Evolutionary conservation across 2,797 vertebrate genomes (phyloP).

Genomic region (Mallotus villosus): DNA sequence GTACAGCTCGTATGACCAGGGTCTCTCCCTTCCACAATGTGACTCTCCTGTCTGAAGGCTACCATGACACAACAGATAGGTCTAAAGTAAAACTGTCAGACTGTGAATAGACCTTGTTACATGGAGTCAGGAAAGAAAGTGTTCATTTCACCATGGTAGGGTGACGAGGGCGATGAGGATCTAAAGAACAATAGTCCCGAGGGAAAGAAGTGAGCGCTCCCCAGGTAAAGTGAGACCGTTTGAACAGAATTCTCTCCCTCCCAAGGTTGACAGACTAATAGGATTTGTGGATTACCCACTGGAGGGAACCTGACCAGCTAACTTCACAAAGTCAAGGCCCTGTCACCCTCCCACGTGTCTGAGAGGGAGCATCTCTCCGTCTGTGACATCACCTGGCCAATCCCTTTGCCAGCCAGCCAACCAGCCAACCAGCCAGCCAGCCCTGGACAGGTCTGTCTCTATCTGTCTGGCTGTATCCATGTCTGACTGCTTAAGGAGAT

Average conservation of each 20-base stretch:
- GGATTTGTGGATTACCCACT: conserved; percentile 63
- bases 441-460: too few relatives aligned
- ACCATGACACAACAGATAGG: too few relatives aligned
- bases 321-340: conserved; percentile 36
- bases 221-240: conserved; percentile 15
- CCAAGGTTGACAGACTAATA: conserved; percentile 60
- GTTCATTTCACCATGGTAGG: too few relatives aligned
- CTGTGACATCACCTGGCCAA: background rate
- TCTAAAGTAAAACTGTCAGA: too few relatives aligned
- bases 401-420: background rate
- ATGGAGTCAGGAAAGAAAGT: too few relatives aligned
- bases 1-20: too few relatives aligned
- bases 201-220: background rate
- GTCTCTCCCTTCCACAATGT: too few relatives aligned
- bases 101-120: too few relatives aligned
- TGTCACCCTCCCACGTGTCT: conserved; percentile 47
- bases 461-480: background rate
- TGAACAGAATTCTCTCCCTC: conserved; percentile 12
- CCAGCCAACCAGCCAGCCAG: background rate
- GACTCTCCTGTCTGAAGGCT: too few relatives aligned
- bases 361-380: conserved; percentile 15
- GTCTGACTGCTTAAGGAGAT: background rate
- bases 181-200: background rate
- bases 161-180: too few relatives aligned
- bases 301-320: conserved; percentile 28